Conservation (phyloP, 2,888 invertebrate species). For the Rhingia campestris region DNA sequence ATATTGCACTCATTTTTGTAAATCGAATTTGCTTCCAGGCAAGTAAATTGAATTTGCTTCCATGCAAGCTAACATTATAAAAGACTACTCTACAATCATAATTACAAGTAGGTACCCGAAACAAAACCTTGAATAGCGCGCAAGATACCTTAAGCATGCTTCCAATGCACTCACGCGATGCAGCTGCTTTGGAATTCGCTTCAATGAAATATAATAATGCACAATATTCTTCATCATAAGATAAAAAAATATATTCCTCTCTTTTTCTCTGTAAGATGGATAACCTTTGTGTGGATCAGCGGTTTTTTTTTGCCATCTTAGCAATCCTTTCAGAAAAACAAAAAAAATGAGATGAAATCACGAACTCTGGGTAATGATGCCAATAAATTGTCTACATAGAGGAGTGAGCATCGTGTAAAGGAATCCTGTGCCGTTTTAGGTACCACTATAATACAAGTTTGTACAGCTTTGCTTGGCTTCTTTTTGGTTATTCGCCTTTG, state of each 20-base stretch:
- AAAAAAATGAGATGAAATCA: constrained; percentile 28
- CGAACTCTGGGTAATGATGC: constrained; percentile 19
- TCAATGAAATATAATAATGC: constrained; percentile 20
- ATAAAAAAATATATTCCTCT: not conserved
- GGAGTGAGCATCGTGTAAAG: not conserved
- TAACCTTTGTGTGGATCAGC: constrained; percentile 8
- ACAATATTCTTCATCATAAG: not conserved
- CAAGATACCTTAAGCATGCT: not conserved
- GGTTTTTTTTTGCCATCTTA: not conserved
- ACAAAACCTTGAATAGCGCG: not conserved
- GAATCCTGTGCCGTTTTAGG: constrained; percentile 8
- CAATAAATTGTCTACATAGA: constrained; percentile 30
- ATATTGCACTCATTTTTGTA: too few species aligned
- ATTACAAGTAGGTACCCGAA: not conserved
- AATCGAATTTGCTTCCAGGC: too few species aligned
- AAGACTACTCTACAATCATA: not conserved
- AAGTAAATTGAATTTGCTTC: too few species aligned
- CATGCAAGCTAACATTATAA: too few species aligned
- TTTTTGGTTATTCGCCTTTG: not conserved
- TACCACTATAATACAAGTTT: constrained; percentile 11
- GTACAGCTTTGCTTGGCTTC: not conserved
- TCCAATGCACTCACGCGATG: not conserved
- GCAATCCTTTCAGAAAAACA: constrained; percentile 1
- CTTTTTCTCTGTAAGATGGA: not conserved
- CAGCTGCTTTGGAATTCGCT: not conserved